These are phyloP conservation scores for Biston stratarius DNA, from an alignment of 2,888 invertebrate species.

Conservation along the genomic window DNA sequence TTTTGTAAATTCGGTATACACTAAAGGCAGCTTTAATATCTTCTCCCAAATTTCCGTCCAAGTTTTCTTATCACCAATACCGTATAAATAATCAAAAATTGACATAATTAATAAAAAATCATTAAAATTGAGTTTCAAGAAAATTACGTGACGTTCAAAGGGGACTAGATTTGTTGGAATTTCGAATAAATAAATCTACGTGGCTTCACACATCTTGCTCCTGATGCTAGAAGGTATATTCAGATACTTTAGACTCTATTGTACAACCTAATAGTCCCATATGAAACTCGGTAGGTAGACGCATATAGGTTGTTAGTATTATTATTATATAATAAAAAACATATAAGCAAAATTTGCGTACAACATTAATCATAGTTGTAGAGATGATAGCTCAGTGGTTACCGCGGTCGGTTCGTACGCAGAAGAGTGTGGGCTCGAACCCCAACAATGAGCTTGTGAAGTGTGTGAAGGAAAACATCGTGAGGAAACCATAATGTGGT, in stretches of 20 bases:
- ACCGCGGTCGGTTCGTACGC: too few species aligned
- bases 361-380: too few species aligned
- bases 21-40: slow-evolving; percentile 56
- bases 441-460: too few species aligned
- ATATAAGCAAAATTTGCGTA: too few species aligned
- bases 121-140: slow-evolving; percentile 58
- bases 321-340: too few species aligned
- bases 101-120: slow-evolving; percentile 75
- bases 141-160: slow-evolving; percentile 57
- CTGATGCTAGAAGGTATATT: background rate
- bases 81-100: slow-evolving; percentile 72
- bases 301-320: background rate
- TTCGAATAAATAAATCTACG: slow-evolving; percentile 66
- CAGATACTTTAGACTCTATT: background rate
- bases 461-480: too few species aligned
- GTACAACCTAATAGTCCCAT: too few species aligned
- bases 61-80: slow-evolving; percentile 50
- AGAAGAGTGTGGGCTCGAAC: too few species aligned
- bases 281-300: background rate
- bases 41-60: slow-evolving; percentile 37
- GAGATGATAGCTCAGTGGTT: too few species aligned
- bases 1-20: slow-evolving; percentile 62
- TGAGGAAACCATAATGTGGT: too few species aligned
- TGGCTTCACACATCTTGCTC: slow-evolving; percentile 48
- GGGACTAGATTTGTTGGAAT: slow-evolving; percentile 70